Base-by-base conservation (phyloP, 53 echinoderm and acorn worm genomes). In the Henricia sp. region DNA sequence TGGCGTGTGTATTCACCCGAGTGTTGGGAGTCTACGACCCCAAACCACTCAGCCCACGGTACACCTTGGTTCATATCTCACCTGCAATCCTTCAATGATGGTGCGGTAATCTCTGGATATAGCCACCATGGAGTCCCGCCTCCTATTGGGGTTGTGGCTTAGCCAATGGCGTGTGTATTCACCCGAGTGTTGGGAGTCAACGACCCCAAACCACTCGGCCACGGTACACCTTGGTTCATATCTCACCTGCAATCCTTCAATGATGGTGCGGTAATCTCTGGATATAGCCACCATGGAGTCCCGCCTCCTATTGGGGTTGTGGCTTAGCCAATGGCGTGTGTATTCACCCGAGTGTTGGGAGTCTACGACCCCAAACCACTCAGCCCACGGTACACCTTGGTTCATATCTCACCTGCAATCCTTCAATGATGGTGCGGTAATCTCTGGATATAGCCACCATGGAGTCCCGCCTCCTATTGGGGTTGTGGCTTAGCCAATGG, bases 31-130 rank as follows among this genome's bases (percentile, higher is more conserved):
- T n/a, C n/a, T n/a, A n/a, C n/a, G n/a, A n/a, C n/a, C n/a, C n/a
- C n/a, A n/a, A n/a, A n/a, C n/a, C n/a, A n/a, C n/a, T n/a, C n/a
- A n/a, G n/a, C n/a, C n/a, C n/a, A n/a, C n/a, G n/a, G n/a, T n/a
- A n/a, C n/a, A n/a, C n/a, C n/a, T n/a, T n/a, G n/a, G n/a, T 48
- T 9, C 48, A 48, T 16, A 27, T 35, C 86, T 54, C 12, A 96
- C 96, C 93, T 96, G 96, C 35, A 96, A 58, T 11, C 96, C 96
- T 63, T 96, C 96, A 4, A 96, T 96, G 65, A 96, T 96, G 56
- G 89, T 96, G 30, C 96, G 86, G 70, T 96, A 96, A 55, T 96
- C 96, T 37, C 93, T 64, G 0, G 96, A 89, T 44, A 89, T 91
- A 16, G 93, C 87, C 82, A 92, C 85, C 89, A 94, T 89, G 0